phyloP scores from a whole-genome alignment of 2,888 invertebrate species.

The Cantharis flavilabris region DNA sequence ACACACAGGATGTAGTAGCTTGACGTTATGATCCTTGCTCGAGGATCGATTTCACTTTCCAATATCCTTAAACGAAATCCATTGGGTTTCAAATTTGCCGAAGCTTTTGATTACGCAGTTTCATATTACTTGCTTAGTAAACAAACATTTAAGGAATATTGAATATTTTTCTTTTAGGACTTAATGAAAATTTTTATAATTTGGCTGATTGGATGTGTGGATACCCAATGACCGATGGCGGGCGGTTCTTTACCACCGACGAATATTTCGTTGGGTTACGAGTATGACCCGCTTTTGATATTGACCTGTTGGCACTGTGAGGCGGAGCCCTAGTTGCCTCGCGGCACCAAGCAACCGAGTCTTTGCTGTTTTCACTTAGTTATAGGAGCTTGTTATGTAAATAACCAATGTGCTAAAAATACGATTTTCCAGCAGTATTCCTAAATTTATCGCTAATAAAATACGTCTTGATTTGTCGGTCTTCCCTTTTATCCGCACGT shows the following conservation, averaged over 20 bases:
- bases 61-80: constrained; percentile 26
- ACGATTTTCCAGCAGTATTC: constrained; percentile 5
- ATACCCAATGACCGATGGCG: constrained; percentile 46
- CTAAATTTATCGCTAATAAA: neutral
- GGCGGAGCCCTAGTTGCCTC: constrained; percentile 40
- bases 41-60: constrained; percentile 28
- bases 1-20: constrained; percentile 17
- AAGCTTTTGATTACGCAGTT: constrained; percentile 17
- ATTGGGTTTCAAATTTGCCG: constrained; percentile 18
- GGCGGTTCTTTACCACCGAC: constrained; percentile 42
- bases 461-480: neutral
- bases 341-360: constrained; percentile 27
- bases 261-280: constrained; percentile 42
- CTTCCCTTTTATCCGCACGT: neutral
- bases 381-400: constrained; percentile 29
- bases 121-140: constrained; percentile 1
- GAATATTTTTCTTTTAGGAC: constrained; percentile 5
- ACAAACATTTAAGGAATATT: neutral
- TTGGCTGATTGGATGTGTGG: constrained; percentile 43
- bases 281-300: constrained; percentile 44
- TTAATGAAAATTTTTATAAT: constrained; percentile 34
- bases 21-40: constrained; percentile 23
- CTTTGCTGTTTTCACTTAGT: constrained; percentile 26
- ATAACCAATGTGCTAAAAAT: constrained; percentile 20
- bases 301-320: constrained; percentile 46